Conservation (phyloP, 2,113 vertebrate species). For the Grantiella picta region DNA sequence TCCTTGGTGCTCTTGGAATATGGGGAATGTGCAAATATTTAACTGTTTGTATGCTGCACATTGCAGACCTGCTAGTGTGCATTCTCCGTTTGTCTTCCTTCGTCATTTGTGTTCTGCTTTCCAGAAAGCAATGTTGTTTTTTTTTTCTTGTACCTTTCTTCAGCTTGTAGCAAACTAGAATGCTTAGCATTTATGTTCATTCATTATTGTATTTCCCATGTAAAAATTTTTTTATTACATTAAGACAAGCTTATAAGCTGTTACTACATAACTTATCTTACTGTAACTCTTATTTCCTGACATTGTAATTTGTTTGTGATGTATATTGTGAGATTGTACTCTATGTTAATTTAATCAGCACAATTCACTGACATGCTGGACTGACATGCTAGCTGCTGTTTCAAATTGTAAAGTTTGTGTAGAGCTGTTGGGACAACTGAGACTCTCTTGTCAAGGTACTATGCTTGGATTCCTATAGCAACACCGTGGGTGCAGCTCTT, state of each 20-base stretch:
- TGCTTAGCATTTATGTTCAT: constrained; percentile 81
- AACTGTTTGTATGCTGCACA: constrained; percentile 84
- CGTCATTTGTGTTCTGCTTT: constrained; percentile 78
- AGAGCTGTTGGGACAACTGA: constrained; percentile 83
- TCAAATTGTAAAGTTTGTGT: constrained; percentile 82
- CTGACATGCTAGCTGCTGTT: constrained; percentile 98
- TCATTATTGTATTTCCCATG: constrained; percentile 85
- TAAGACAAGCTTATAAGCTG: constrained; percentile 87
- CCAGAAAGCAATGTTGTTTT: constrained; percentile 68
- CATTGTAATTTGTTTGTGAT: constrained; percentile 93
- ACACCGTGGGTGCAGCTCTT: constrained; percentile 86
- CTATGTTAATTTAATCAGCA: constrained; percentile 99
- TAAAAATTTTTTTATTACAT: constrained; percentile 83
- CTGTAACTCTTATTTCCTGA: constrained; percentile 90
- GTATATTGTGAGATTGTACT: constrained; percentile 98
- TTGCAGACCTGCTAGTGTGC: constrained; percentile 76
- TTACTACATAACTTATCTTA: constrained; percentile 91
- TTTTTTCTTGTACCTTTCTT: constrained; percentile 69
- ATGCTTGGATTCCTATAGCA: constrained; percentile 90
- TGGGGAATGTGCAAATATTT: constrained; percentile 95
- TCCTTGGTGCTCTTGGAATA: constrained; percentile 80
- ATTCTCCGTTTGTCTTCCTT: constrained; percentile 82
- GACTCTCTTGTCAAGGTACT: constrained; percentile 87
- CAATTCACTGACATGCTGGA: constrained; percentile 99
- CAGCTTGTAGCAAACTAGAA: constrained; percentile 82